Base-by-base conservation (phyloP, 2,888 invertebrate genomes). In the Adelphocoris suturalis region DNA sequence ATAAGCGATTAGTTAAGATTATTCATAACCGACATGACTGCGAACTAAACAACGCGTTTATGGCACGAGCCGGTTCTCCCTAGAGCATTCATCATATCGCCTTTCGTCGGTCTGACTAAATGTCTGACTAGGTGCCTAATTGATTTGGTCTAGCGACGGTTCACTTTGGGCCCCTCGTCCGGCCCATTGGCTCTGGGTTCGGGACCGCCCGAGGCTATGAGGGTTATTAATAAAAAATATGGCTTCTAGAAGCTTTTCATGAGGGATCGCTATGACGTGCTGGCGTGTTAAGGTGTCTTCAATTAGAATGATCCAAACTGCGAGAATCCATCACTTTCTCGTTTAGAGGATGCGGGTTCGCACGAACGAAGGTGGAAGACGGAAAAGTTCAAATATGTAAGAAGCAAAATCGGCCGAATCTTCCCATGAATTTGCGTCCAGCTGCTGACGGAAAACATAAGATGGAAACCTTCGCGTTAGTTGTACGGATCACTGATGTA, bases 201-300 rank as follows among this genome's bases (percentile, higher is more conserved):
- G 7, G 7, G 37, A n/a, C 61, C 19, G n/a, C 61, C 61, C n/a
- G 61, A 61, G 61, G 61, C 61, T 19, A 61, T 9, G 19, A 61
- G 61, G 61, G 61, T 61, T 61, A 61, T 61, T 61, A 61, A 61
- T 61, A 61, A 61, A 9, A 19, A 61, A 9, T 61, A 61, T 61
- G 61, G 61, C 61, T 19, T 19, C 61, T 61, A 61, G 61, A 52
- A 37, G 37, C 37, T 52, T 3, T n/a, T 52, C 52, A 16, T 52
- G 52, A 13, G n/a, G n/a, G 19, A 61, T n/a, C n/a, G n/a, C 16
- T 19, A 61, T 19, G 61, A 61, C 61, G 61, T 61, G 61, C n/a
- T n/a, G n/a, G 61, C 2, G n/a, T 2, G n/a, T 61, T 61, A 19
- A 19, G 57, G 16, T 61, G 9, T 61, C 61, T 61, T 61, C 61